Evolutionary conservation across 1,140 invertebrate genomes (phyloP), one percentile per base, ranked within the genome.

Genomic region (Dermatophagoides farinae): DNA sequence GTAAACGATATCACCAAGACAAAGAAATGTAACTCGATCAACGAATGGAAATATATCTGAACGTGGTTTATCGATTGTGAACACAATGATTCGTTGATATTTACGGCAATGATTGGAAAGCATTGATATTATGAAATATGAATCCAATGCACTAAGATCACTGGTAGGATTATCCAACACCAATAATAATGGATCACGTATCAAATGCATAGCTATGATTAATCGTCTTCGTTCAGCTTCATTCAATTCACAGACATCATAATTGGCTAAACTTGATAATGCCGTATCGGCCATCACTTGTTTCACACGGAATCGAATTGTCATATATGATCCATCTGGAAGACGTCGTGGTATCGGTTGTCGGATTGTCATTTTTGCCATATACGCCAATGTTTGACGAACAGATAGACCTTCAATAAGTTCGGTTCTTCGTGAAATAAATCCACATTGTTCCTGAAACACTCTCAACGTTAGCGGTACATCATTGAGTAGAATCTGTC

Each of bases 41-140:
- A 93, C 75, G 67, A 92, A 91, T 0, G 88, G 88, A 67, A 92
- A 83, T 0, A 93, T 88, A 70, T 93, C 88, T 41, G 88, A 91
- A 60, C 86, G 76, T 25, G 89, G 89, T 66, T 90, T 90, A 66
- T 92, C 88, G 82, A 91, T 85, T 0, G 87, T 91, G 0, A 92
- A 70, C 22, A 92, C 76, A 6, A 92, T 85, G 8, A 88, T 85
- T 16, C 86, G 82, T 8, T 86, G 84, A 63, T 87, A 84, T 68
- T 89, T 88, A 64, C 88, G 88, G 2, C 87, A 86, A 40, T 88
- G 86, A 66, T 89, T 90, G 49, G 86, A 88, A 10, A 92, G 73
- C 71, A 91, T 92, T 0, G 88, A 92, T 22, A 92, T 82, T 4
- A 93, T 82, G 44, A 93, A 76, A 70, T 92, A 93, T 1, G 88